phyloP scores from a whole-genome alignment of 2,888 invertebrate genomes.

The Flexamia atlantica region DNA sequence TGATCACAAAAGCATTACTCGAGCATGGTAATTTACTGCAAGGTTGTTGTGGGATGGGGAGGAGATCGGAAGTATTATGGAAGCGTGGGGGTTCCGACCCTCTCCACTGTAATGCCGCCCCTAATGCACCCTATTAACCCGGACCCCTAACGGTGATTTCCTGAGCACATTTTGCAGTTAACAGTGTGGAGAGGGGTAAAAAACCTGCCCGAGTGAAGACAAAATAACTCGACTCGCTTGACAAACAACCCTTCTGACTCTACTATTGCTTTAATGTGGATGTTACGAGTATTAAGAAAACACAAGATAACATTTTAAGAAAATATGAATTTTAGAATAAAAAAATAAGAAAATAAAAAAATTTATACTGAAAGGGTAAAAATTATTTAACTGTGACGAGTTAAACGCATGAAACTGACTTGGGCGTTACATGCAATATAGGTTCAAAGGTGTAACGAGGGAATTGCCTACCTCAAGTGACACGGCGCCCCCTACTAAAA shows the following conservation, averaged over 20 bases:
- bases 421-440: neutral
- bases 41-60: neutral
- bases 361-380: too few species aligned
- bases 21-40: neutral
- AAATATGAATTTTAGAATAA: too few species aligned
- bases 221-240: neutral
- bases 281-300: too few species aligned
- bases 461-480: neutral
- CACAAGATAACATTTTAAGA: too few species aligned
- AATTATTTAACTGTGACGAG: too few species aligned
- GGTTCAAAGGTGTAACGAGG: neutral
- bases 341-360: too few species aligned
- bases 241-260: neutral
- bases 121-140: conserved; percentile 39
- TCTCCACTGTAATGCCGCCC: conserved; percentile 15
- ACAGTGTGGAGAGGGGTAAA: neutral
- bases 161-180: conserved; percentile 9
- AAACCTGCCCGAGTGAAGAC: neutral
- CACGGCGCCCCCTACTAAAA: neutral
- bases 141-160: conserved; percentile 45
- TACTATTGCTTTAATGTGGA: too few species aligned
- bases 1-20: neutral
- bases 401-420: too few species aligned
- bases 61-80: conserved; percentile 21
- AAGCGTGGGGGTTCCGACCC: neutral